Evolutionary conservation across 2,113 vertebrate genomes (phyloP).

Genomic region (Paraplagusia blochii): DNA sequence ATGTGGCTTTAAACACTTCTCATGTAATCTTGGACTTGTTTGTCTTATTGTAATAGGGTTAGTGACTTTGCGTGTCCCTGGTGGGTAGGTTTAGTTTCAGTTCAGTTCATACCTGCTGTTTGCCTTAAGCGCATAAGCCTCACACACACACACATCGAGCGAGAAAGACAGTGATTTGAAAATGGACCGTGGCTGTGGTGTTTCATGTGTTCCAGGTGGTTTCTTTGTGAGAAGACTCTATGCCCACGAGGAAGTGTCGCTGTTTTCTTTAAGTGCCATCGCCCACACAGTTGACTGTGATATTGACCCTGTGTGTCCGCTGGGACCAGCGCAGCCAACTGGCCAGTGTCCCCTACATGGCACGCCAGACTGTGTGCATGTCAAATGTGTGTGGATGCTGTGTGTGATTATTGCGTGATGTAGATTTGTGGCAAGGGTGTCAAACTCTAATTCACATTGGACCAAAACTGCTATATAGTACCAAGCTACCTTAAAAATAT

Average conservation of each 20-base stretch:
- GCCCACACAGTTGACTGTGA: constrained; percentile 64
- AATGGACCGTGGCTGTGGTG: not conserved
- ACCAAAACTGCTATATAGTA: too few relatives aligned
- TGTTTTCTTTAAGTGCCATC: constrained; percentile 51
- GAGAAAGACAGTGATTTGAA: not conserved
- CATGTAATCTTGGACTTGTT: constrained; percentile 45
- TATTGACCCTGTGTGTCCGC: constrained; percentile 66
- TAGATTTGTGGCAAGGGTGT: constrained; percentile 50
- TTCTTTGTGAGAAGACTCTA: constrained; percentile 10
- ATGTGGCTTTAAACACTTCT: constrained; percentile 45
- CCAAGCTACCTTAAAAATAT: too few relatives aligned
- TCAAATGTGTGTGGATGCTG: too few relatives aligned
- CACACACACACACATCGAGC: not conserved
- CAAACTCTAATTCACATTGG: too few relatives aligned
- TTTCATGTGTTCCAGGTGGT: not conserved
- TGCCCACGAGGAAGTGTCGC: constrained; percentile 35
- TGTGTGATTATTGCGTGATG: constrained; percentile 59
- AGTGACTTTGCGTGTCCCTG: constrained; percentile 31
- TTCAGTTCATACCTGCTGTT: constrained; percentile 27
- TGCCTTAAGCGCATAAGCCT: not conserved
- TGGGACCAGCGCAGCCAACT: constrained; percentile 51
- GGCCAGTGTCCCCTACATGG: constrained; percentile 32
- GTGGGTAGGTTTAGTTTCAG: constrained; percentile 26
- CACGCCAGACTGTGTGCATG: constrained; percentile 41
- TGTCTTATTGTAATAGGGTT: constrained; percentile 46